Conservation (phyloP, 2,113 vertebrate species). For the Perca flavescens region DNA sequence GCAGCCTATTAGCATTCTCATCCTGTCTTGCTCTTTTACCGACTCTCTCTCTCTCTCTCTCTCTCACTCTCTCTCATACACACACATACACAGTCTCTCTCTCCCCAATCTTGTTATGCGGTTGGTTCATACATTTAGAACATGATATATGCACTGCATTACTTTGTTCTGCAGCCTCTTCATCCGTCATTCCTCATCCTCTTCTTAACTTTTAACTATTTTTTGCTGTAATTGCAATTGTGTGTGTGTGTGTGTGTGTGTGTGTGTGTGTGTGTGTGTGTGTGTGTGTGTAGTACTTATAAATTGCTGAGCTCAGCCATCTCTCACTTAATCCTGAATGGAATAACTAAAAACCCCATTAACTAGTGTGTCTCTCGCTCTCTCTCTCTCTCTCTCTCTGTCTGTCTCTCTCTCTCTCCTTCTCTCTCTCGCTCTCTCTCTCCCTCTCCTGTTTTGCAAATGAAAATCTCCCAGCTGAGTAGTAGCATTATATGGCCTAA, state of each 20-base stretch:
- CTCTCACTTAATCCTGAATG: conserved; percentile 39
- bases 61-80: neutral
- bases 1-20: conserved; percentile 72
- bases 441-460: too few relatives aligned
- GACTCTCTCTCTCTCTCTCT: neutral
- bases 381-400: neutral
- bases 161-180: conserved; percentile 36
- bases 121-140: conserved; percentile 11
- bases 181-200: conserved; percentile 19
- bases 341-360: conserved; percentile 41
- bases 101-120: conserved; percentile 27
- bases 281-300: conserved; percentile 6
- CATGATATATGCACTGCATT: conserved; percentile 15
- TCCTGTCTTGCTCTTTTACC: conserved; percentile 24
- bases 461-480: neutral
- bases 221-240: conserved; percentile 52
- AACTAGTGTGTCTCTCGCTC: neutral
- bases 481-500: neutral
- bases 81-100: neutral
- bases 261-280: conserved; percentile 3
- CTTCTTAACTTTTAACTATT: neutral
- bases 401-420: too few relatives aligned
- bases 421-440: too few relatives aligned
- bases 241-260: conserved; percentile 14
- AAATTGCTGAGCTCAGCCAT: conserved; percentile 41